Evolutionary conservation across 2,113 vertebrate species (phyloP), one percentile per base, ranked within the genome.

Genomic region (Ceuthmochares aereus): DNA sequence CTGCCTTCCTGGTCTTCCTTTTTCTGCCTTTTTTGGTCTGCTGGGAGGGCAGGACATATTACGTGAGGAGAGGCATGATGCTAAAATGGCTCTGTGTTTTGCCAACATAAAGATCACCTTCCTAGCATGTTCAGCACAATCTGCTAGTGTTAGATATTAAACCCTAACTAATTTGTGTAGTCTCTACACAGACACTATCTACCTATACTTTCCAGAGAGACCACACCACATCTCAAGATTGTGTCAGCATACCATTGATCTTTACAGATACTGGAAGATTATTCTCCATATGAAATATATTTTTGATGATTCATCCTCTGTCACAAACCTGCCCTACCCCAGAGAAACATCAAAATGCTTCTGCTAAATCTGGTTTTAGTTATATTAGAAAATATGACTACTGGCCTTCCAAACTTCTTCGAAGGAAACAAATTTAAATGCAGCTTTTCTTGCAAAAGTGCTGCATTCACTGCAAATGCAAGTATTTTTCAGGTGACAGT

Each of bases 21-120:
- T 2, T 75, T 79, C 32, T 9, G 19, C 9, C 14, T 83, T 21
- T 58, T 84, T 68, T 54, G 12, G 26, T 58, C 27, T 66, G 8
- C 59, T 76, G 15, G 14, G 18, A 72, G 0, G 1, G 68, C 40
- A 56, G 26, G 45, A 45, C 4, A 0, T 68, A 25, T 5, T 51
- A 12, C 23, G 9, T 30, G 45, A 86, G 54, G 32, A 60, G 4
- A 42, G 8, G 4, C 9, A 30, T 2, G 3, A 36, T 80, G 30
- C 58, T 86, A 47, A 56, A 78, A 60, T 5, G 23, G 15, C 19
- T 67, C 40, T 49, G 40, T 1, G 1, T 64, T 82, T 90, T 59
- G 6, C 43, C 63, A 56, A 20, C 1, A 1, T 20, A 69, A 68
- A 67, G 18, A 52, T 73, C 64, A 36, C 15, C 34, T 76, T 64